Base-by-base conservation (phyloP, 2,888 invertebrate species). In the Eubasilissa splendida region DNA sequence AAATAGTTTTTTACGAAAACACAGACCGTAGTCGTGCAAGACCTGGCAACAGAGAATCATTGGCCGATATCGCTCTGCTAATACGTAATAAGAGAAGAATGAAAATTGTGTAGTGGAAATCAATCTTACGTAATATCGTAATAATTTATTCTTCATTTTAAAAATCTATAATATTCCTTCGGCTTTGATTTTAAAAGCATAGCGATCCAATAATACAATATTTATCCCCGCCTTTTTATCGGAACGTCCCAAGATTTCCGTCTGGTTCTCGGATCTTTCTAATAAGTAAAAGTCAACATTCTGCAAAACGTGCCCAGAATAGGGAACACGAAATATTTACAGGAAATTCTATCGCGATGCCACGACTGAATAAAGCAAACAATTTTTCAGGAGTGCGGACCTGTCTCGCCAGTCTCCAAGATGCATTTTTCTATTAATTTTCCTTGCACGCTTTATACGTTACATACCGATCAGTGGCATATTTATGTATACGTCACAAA, bases 241-340 rank as follows among this genome's bases (percentile, higher is more conserved):
- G 22, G 63, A 14, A 14, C 71, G 71, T 56, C 56, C 42, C n/a
- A n/a, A 58, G 42, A 73, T 73, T 73, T 56, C 12, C 11, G 71
- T 56, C 11, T 33, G 56, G 56, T 33, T 73, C 58, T 33, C 71
- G 71, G 58, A 73, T 73, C 71, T 56, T 56, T 75, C 75, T 60
- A 75, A 60, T 75, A 75, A 75, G 59, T 75, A 75, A 60, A 60
- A 75, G 75, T 75, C 75, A 75, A 60, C 75, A 59, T 53, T 52
- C 42, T 12, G 2, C 42, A 42, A 42, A 59, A 75, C 75, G 75
- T 75, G 75, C 87, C 86, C 86, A 88, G 88, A 87, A 88, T 87
- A 87, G 87, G 5, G 58, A 73, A 58, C 58, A 31, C 5, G 71
- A 58, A 58, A 58, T 73, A 73, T 73, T 58, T 73, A 73, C 22